Evolutionary conservation across 2,113 vertebrate genomes (phyloP).

Genomic region (Ceyx melanurus): DNA sequence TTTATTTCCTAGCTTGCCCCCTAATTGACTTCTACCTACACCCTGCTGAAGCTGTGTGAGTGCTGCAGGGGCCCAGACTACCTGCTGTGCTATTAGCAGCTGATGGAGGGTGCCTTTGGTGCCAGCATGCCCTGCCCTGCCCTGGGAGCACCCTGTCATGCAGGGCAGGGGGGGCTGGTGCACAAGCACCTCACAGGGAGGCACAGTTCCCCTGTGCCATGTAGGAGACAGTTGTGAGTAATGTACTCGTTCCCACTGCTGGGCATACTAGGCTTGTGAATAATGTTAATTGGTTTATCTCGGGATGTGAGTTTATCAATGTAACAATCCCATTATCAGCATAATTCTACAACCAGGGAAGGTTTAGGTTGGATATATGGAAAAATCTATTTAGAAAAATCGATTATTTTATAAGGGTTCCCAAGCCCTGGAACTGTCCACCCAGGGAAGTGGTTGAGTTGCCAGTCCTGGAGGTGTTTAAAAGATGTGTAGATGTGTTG

Average conservation of each 20-base stretch:
- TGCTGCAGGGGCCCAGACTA: rapidly evolving
- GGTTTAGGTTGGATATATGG: background rate
- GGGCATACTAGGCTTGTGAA: background rate
- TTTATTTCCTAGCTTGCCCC: background rate
- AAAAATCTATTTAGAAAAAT: background rate
- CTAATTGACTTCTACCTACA: background rate
- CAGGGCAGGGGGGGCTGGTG: background rate
- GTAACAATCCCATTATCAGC: background rate
- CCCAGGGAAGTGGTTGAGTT: background rate
- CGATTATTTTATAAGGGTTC: too few relatives aligned
- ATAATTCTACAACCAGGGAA: background rate
- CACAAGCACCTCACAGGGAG: background rate
- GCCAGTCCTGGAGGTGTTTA: background rate
- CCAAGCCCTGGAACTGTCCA: background rate
- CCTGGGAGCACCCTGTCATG: background rate
- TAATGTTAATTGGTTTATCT: background rate
- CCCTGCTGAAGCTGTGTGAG: background rate
- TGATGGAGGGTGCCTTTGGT: background rate
- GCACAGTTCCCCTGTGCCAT: background rate
- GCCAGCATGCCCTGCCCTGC: background rate
- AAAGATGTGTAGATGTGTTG: background rate
- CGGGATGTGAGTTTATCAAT: background rate
- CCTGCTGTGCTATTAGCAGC: background rate
- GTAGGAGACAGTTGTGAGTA: background rate
- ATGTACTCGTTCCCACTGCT: background rate